A percentile compares a stretch with the other conserved stretches of the same genome.
phyloP scores from a whole-genome alignment of 2,888 invertebrate genomes.

The Ophion costatus region DNA sequence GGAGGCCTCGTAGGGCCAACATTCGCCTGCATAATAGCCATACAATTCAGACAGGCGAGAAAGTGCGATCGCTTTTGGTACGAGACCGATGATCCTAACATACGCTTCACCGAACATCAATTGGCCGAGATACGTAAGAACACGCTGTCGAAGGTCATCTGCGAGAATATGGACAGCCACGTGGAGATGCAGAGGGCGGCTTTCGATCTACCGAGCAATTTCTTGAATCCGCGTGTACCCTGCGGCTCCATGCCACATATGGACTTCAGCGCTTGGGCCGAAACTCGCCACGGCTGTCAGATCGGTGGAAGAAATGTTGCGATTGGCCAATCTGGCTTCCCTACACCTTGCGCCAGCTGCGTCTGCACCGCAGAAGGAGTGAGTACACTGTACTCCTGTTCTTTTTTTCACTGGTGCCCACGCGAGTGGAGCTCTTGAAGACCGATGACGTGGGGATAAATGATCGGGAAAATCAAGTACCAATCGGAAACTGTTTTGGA shows the following conservation, averaged over 20 bases:
- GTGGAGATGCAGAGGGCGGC: constrained; percentile 95
- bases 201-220: constrained; percentile 95
- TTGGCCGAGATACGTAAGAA: constrained; percentile 94
- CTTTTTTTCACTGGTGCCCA: not conserved
- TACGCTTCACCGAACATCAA: constrained; percentile 93
- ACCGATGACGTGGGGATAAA: no score
- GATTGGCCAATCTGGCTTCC: constrained; percentile 93
- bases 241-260: constrained; percentile 92
- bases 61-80: constrained; percentile 99
- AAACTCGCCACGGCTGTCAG: constrained; percentile 92
- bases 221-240: constrained; percentile 94
- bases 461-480: no score
- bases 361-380: constrained; percentile 94
- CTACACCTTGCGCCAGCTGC: constrained; percentile 96
- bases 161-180: constrained; percentile 94
- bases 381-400: constrained; percentile 82
- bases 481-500: no score
- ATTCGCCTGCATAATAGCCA: constrained; percentile 96
- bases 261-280: constrained; percentile 93
- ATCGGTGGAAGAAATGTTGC: constrained; percentile 92
- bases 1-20: constrained; percentile 98
- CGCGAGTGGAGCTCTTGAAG: no score
- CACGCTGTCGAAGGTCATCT: constrained; percentile 93
- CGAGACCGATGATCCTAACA: constrained; percentile 92
- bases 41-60: constrained; percentile 95